These are phyloP conservation scores for Haliclystus octoradiatus DNA, from an alignment of 30 jellyfish, hydroid and myxozoan genomes.

Conservation along the genomic window DNA sequence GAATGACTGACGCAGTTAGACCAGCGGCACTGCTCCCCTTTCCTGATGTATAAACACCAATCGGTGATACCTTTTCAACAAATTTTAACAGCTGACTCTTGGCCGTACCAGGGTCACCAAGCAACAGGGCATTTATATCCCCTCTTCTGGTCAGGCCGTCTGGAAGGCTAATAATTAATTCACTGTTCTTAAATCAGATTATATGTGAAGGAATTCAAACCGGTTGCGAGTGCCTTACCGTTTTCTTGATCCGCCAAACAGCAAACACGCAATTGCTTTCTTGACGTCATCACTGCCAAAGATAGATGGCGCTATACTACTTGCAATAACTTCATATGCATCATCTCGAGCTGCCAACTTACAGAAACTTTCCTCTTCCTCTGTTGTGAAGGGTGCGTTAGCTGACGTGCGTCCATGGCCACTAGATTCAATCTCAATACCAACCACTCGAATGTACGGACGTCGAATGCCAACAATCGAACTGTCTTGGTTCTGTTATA, in stretches of 20 bases:
- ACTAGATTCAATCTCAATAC: constrained; percentile 83
- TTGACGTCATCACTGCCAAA: constrained; percentile 95
- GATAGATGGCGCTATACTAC: constrained; percentile 97
- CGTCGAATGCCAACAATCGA: constrained; percentile 93
- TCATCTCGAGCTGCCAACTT: constrained; percentile 72
- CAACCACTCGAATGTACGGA: constrained; percentile 96
- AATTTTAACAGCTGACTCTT: constrained; percentile 96
- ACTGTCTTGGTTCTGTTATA: background rate
- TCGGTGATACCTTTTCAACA: constrained; percentile 99
- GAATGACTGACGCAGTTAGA: constrained; percentile 88
- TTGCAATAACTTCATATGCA: constrained; percentile 71
- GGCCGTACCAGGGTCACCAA: constrained; percentile 99
- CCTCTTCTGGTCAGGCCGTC: constrained; percentile 99
- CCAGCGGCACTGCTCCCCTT: constrained; percentile 99
- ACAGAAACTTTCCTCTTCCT: constrained; percentile 82
- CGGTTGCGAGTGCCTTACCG: constrained; percentile 29
- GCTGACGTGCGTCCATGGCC: constrained; percentile 92
- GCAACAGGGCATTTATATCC: constrained; percentile 88
- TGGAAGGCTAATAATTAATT: constrained; percentile 53
- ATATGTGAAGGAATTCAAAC: background rate
- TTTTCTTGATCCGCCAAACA: constrained; percentile 99
- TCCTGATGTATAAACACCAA: constrained; percentile 98
- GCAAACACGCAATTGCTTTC: constrained; percentile 93
- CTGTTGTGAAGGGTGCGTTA: constrained; percentile 63
- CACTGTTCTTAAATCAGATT: background rate